Evolutionary conservation across 2,113 vertebrate species (phyloP).

Genomic region (Neogale vison): DNA sequence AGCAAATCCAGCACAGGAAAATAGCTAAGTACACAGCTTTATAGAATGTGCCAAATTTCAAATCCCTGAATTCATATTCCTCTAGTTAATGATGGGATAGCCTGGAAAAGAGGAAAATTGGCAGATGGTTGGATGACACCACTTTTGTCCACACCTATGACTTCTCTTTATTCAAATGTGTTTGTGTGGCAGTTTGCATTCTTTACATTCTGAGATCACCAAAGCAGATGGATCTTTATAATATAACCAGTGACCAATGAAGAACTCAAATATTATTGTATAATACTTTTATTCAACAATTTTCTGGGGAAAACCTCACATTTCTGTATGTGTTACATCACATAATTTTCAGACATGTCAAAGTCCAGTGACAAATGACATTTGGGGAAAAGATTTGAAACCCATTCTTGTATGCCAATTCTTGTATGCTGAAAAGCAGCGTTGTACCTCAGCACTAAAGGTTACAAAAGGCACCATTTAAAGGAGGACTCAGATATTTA

Average conservation of each 20-base stretch:
- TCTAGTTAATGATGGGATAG: neutral
- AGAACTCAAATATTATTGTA: constrained; percentile 44
- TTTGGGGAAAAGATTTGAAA: constrained; percentile 40
- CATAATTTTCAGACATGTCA: constrained; percentile 46
- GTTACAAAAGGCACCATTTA: constrained; percentile 63
- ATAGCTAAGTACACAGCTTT: neutral
- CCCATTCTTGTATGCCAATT: neutral
- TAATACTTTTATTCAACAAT: constrained; percentile 72
- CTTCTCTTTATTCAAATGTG: neutral
- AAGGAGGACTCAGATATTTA: neutral
- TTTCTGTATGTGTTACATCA: constrained; percentile 46
- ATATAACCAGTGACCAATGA: neutral
- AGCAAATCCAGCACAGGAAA: neutral
- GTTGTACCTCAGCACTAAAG: neutral
- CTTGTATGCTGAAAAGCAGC: neutral
- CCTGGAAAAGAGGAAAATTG: neutral
- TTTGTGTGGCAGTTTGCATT: neutral
- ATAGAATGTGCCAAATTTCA: neutral
- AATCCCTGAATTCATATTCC: neutral
- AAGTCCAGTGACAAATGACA: constrained; percentile 40
- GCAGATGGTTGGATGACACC: neutral
- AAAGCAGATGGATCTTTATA: neutral
- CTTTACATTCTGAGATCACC: neutral
- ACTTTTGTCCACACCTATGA: neutral
- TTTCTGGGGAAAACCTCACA: constrained; percentile 2